Conservation (phyloP, 1,140 invertebrate genomes). For the Ganaspis sp. region DNA sequence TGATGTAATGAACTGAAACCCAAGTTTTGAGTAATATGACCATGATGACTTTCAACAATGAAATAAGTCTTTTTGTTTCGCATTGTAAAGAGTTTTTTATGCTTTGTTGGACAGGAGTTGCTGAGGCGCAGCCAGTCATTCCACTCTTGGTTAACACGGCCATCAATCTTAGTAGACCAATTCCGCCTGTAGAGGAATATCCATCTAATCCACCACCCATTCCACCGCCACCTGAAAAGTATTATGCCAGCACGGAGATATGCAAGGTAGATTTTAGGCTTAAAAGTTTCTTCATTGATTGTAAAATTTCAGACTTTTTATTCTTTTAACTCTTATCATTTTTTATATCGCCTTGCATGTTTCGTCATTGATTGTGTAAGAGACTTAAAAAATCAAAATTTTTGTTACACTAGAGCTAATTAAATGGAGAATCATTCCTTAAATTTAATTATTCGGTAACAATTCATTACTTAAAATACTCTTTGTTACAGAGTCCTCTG, state of each 20-base stretch:
- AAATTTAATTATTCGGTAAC: background rate
- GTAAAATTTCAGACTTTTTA: background rate
- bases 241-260: conserved; percentile 84
- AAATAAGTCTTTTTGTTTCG: conserved; percentile 48
- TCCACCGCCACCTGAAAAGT: conserved; percentile 84
- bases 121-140: conserved; percentile 68
- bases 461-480: conserved; percentile 36
- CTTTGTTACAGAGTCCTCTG: conserved; percentile 66
- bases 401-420: no score
- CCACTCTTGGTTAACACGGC: conserved; percentile 69
- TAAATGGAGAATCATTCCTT: no score
- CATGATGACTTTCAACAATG: conserved; percentile 33
- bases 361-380: no score
- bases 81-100: conserved; percentile 31
- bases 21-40: no score
- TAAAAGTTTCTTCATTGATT: background rate
- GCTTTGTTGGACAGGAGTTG: conserved; percentile 57
- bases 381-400: no score
- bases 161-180: conserved; percentile 73
- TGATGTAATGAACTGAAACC: background rate
- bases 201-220: conserved; percentile 82
- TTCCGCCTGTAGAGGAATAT: conserved; percentile 79
- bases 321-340: background rate
- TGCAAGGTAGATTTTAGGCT: conserved; percentile 76
- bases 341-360: no score